phyloP scores from a whole-genome alignment of 2,888 invertebrate genomes.

The Megamerina dolium region DNA sequence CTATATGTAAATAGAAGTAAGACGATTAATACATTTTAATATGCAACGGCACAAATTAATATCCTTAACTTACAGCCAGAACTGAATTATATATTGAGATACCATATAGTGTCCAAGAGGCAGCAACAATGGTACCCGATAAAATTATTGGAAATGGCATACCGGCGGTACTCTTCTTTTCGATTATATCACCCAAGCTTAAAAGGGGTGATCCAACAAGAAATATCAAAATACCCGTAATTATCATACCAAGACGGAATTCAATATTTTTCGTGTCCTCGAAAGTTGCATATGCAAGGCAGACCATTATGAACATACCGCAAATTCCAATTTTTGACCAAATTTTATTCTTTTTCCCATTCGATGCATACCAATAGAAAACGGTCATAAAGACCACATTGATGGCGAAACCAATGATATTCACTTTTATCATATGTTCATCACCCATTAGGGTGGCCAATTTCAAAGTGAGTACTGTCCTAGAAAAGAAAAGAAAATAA shows the following conservation, averaged over 20 bases:
- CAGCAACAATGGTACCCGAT: conserved; percentile 68
- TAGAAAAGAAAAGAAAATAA: conserved; percentile 36
- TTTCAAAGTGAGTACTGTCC: conserved; percentile 69
- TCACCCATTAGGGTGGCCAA: conserved; percentile 71
- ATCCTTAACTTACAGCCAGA: conserved; percentile 34
- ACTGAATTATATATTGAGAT: conserved; percentile 40
- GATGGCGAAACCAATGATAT: conserved; percentile 64
- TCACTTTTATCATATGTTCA: conserved; percentile 70
- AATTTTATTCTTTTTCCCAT: conserved; percentile 51
- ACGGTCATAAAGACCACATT: conserved; percentile 62
- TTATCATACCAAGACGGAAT: conserved; percentile 63
- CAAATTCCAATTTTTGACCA: conserved; percentile 56
- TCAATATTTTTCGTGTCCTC: conserved; percentile 63
- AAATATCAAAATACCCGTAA: conserved; percentile 55
- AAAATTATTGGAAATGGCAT: conserved; percentile 85
- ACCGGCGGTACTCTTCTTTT: conserved; percentile 74
- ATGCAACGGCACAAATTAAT: not conserved
- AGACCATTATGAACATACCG: conserved; percentile 54
- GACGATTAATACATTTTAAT: not conserved
- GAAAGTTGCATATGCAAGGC: conserved; percentile 59
- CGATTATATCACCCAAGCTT: conserved; percentile 66
- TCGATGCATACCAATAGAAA: conserved; percentile 61
- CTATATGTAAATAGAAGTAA: conserved; percentile 51
- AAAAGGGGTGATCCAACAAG: conserved; percentile 69
- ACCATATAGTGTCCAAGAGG: conserved; percentile 44